Evolutionary conservation across 2,888 invertebrate genomes (phyloP).

Genomic region (Drosophila yooni): DNA sequence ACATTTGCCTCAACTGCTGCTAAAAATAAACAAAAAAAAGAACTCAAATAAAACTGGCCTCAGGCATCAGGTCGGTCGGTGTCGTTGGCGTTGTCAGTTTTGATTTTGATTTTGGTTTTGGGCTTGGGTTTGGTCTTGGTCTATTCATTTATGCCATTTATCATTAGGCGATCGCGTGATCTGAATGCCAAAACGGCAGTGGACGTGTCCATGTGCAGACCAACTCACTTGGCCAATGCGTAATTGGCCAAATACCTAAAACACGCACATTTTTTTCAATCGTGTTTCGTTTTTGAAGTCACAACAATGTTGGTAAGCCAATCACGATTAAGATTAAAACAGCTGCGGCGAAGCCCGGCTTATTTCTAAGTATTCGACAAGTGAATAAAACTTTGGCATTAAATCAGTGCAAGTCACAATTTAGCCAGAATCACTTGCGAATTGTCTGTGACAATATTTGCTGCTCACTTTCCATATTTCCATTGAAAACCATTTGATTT

Average conservation of each 20-base stretch:
- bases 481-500: not conserved
- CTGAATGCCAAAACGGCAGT: slow-evolving; percentile 59
- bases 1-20: slow-evolving; percentile 17
- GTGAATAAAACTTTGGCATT: too few species aligned
- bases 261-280: slow-evolving; percentile 18
- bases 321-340: slow-evolving; percentile 14
- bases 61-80: slow-evolving; percentile 13
- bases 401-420: not conserved
- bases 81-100: slow-evolving; percentile 14
- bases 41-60: slow-evolving; percentile 19
- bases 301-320: slow-evolving; percentile 14
- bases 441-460: slow-evolving; percentile 1
- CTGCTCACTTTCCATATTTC: not conserved
- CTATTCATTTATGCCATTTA: slow-evolving; percentile 59
- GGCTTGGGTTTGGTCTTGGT: slow-evolving; percentile 36
- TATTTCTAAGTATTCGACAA: not conserved
- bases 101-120: not conserved
- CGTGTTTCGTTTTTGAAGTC: not conserved
- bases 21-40: slow-evolving; percentile 4
- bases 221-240: slow-evolving; percentile 41
- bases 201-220: slow-evolving; percentile 48
- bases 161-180: slow-evolving; percentile 65
- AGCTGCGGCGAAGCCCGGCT: not conserved
- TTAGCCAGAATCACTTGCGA: not conserved
- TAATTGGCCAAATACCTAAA: slow-evolving; percentile 35